A percentile compares a stretch with the other conserved stretches of the same genome.
Conservation (phyloP, 2,888 invertebrate species). For the Sminthurides aquaticus region DNA sequence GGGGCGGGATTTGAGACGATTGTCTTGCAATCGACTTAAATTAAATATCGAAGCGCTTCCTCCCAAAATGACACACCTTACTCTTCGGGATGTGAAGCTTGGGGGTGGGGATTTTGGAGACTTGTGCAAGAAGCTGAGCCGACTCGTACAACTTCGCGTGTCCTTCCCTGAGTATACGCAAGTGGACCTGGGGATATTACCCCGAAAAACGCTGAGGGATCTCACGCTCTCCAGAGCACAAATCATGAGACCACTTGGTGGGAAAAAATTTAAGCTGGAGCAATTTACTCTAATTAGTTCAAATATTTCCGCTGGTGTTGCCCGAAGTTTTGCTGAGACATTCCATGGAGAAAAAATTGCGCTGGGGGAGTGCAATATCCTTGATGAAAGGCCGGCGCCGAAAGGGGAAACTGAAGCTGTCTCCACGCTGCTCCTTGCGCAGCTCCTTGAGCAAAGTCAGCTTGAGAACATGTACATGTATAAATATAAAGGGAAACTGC, state of each 20-base stretch:
- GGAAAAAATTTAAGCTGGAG: conserved; percentile 9
- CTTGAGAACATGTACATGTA: background rate
- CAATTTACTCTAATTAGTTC: background rate
- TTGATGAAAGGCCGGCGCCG: background rate
- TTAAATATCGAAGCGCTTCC: conserved; percentile 8
- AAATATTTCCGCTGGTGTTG: background rate
- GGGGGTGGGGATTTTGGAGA: conserved; percentile 12
- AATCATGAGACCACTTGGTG: background rate
- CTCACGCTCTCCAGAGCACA: conserved; percentile 13
- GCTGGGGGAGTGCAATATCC: conserved; percentile 11
- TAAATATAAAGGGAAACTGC: background rate
- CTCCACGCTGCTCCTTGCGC: background rate
- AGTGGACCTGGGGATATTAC: conserved; percentile 8
- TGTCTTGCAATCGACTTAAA: conserved; percentile 16
- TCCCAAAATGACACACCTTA: conserved; percentile 17
- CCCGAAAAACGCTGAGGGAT: conserved; percentile 10
- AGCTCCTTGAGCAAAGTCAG: background rate
- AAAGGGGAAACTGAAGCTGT: background rate
- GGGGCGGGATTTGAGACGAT: conserved; percentile 12
- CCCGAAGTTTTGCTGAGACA: background rate
- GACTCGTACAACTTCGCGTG: conserved; percentile 15
- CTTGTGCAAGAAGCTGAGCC: conserved; percentile 9
- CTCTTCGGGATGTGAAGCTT: conserved; percentile 17
- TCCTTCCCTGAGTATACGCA: conserved; percentile 2
- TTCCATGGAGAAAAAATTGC: conserved; percentile 10